Evolutionary conservation across 2,888 invertebrate species (phyloP).

Genomic region (Minunthozetes semirufus): DNA sequence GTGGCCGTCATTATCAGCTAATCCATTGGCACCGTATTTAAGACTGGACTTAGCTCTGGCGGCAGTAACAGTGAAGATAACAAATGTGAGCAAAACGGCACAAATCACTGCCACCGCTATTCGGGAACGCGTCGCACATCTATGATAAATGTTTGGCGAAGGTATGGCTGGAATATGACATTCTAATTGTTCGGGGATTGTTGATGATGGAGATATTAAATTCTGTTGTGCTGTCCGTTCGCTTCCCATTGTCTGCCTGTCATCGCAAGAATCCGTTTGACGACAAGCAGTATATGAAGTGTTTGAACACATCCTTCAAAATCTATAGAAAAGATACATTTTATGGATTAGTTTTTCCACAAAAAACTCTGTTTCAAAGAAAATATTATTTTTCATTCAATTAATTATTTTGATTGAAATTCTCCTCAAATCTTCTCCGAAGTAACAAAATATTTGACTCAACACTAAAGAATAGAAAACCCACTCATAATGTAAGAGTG

Average conservation of each 20-base stretch:
- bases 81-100: conserved; percentile 24
- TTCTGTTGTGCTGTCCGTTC: conserved; percentile 16
- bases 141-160: conserved; percentile 10
- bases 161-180: conserved; percentile 23
- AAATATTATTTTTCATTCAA: too few relatives aligned
- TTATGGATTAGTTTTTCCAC: not conserved
- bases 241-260: not conserved
- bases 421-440: too few relatives aligned
- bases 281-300: not conserved
- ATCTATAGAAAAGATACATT: not conserved
- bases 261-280: conserved; percentile 10
- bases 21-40: not conserved
- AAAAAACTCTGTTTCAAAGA: too few relatives aligned
- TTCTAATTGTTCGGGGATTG: conserved; percentile 27
- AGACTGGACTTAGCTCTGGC: not conserved
- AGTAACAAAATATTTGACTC: too few relatives aligned
- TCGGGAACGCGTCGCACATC: conserved; percentile 18
- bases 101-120: conserved; percentile 25
- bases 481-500: too few relatives aligned
- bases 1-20: not conserved
- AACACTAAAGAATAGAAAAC: too few relatives aligned
- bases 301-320: not conserved
- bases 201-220: conserved; percentile 21
- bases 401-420: too few relatives aligned
- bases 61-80: conserved; percentile 12